A percentile compares a stretch with the other conserved stretches of the same genome.
Conservation (phyloP, 2,888 invertebrate genomes). For the Brachylomia viminalis region DNA sequence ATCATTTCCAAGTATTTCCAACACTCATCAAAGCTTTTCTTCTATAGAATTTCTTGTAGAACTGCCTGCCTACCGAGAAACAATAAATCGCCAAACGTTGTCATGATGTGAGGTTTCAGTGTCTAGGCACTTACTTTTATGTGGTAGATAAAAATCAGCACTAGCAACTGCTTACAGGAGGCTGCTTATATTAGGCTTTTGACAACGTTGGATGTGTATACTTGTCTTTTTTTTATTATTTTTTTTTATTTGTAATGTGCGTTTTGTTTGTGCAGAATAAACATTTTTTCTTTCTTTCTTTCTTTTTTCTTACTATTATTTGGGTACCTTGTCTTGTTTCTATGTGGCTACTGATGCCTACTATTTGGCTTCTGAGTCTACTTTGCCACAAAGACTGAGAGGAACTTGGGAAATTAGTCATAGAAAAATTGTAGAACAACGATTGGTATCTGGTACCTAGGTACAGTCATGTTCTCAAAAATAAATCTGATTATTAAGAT, state of each 20-base stretch:
- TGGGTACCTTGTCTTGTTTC: neutral
- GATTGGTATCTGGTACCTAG: neutral
- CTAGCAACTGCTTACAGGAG: neutral
- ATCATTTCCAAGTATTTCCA: neutral
- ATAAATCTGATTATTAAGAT: neutral
- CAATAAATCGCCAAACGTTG: conserved; percentile 32
- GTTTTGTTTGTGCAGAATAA: no score
- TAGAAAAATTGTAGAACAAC: neutral
- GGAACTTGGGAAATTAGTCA: neutral
- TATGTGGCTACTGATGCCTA: neutral
- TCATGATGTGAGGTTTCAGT: conserved; percentile 2
- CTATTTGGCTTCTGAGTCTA: neutral
- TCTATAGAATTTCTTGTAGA: conserved; percentile 6
- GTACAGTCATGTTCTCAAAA: neutral
- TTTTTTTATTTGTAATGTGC: no score
- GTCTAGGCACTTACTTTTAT: neutral
- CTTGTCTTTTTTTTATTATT: no score
- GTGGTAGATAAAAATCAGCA: conserved; percentile 14
- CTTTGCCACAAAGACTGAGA: neutral
- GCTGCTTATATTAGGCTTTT: no score
- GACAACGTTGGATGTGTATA: no score
- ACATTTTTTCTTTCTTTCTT: no score
- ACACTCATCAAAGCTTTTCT: neutral
- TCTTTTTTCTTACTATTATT: no score
- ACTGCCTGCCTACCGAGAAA: conserved; percentile 9